phyloP scores from a whole-genome alignment of 2,113 vertebrate species.

The Grantiella picta region DNA sequence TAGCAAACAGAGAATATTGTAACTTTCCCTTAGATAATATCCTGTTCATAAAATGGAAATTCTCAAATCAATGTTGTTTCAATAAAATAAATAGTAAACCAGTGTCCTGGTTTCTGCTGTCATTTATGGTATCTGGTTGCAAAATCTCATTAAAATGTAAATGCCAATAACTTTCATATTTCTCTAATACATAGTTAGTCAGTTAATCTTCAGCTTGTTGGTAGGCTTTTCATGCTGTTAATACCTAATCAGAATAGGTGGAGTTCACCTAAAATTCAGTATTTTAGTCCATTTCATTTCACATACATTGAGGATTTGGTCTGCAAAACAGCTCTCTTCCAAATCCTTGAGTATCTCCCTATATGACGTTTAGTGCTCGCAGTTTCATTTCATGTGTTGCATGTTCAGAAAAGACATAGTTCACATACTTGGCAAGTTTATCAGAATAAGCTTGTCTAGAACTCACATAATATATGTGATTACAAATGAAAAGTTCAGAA shows the following conservation, averaged over 20 bases:
- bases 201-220: background rate
- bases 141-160: background rate
- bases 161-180: background rate
- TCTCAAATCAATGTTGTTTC: background rate
- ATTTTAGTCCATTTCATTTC: background rate
- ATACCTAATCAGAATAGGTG: background rate
- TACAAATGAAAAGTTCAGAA: background rate
- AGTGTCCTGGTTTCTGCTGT: background rate
- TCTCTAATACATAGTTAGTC: background rate
- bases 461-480: background rate
- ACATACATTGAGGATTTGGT: background rate
- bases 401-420: background rate
- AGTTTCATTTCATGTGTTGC: background rate
- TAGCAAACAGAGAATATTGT: background rate
- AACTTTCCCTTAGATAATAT: background rate
- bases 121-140: background rate
- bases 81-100: background rate
- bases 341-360: background rate
- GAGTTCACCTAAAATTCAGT: background rate
- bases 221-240: background rate
- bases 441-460: background rate
- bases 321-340: background rate
- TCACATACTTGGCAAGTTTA: background rate
- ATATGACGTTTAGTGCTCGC: background rate
- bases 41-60: background rate